Evolutionary conservation across 2,113 vertebrate genomes (phyloP).

Genomic region (Tragelaphus strepsiceros): DNA sequence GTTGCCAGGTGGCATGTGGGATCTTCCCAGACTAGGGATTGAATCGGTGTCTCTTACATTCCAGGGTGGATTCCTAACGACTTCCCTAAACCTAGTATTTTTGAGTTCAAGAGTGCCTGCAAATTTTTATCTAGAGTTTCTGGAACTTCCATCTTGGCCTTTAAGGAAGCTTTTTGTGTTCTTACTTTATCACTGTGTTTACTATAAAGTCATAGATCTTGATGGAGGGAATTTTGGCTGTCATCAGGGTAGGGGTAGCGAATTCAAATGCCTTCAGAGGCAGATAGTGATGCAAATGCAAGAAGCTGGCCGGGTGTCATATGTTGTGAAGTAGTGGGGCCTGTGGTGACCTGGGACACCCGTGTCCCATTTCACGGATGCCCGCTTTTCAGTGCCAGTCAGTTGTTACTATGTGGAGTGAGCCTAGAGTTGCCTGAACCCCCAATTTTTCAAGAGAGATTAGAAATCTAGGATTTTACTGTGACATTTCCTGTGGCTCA

Average conservation of each 20-base stretch:
- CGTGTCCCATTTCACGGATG: neutral
- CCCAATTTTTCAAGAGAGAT: neutral
- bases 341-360: neutral
- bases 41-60: neutral
- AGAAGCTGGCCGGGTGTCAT: neutral
- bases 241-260: too few relatives aligned
- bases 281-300: neutral
- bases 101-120: neutral
- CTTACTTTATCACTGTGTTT: neutral
- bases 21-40: neutral
- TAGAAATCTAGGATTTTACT: neutral
- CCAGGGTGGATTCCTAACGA: neutral
- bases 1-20: neutral
- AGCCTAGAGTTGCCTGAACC: neutral
- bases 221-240: neutral
- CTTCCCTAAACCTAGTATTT: neutral
- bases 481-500: neutral
- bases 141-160: neutral
- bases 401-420: neutral
- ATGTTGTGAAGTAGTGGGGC: neutral
- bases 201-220: neutral
- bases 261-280: neutral
- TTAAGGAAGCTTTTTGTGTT: neutral
- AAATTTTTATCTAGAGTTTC: neutral
- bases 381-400: neutral